phyloP scores from a whole-genome alignment of 2,797 vertebrate genomes.

The Potorous gilbertii region DNA sequence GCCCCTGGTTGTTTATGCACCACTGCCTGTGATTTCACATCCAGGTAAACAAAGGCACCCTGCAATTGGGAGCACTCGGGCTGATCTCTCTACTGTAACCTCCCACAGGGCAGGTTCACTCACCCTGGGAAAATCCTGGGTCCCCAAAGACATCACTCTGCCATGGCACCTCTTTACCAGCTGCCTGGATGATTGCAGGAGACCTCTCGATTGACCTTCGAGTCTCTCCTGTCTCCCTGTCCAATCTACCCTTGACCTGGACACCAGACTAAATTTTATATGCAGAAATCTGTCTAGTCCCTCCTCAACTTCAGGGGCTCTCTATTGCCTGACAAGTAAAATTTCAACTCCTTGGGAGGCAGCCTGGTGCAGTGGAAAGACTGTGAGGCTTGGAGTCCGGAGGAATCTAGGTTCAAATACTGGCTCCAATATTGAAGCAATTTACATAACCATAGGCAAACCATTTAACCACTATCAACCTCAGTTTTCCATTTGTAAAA shows the following conservation, averaged over 20 bases:
- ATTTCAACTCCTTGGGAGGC: background rate
- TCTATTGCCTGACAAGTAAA: background rate
- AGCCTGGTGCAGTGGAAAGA: background rate
- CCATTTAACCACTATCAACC: background rate
- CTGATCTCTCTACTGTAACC: no score
- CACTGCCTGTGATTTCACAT: background rate
- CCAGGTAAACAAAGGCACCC: conserved; percentile 41
- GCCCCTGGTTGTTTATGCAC: conserved; percentile 64
- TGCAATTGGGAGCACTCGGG: background rate
- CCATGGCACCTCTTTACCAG: background rate
- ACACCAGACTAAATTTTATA: background rate
- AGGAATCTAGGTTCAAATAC: background rate
- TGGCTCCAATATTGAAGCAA: background rate
- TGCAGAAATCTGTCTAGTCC: background rate
- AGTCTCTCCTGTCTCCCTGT: background rate
- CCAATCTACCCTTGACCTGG: background rate
- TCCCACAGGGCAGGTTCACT: background rate
- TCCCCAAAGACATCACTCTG: background rate
- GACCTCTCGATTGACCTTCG: no score
- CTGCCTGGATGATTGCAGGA: background rate
- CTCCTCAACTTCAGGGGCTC: background rate
- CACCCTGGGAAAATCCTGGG: background rate
- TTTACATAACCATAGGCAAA: background rate
- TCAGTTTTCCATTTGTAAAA: background rate
- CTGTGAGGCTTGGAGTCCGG: background rate